Conservation (phyloP, 2,888 invertebrate genomes). For the Brachylomia viminalis region DNA sequence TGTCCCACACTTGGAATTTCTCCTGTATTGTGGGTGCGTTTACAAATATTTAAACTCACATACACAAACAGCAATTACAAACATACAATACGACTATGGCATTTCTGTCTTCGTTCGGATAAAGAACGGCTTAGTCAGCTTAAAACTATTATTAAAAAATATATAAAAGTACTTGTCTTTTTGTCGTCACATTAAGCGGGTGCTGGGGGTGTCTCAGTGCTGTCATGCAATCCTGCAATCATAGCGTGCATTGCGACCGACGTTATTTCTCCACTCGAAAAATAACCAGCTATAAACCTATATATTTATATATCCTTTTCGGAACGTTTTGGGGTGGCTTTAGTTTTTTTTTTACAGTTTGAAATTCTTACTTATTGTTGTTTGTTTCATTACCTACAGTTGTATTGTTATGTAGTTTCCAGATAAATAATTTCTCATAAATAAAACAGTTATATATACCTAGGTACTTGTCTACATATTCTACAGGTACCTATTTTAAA, state of each 20-base stretch:
- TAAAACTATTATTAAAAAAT: conserved; percentile 38
- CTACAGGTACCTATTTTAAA: conserved; percentile 6
- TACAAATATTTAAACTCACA: no score
- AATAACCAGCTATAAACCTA: conserved; percentile 51
- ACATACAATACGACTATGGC: not conserved
- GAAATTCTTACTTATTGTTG: not conserved
- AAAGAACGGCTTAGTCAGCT: conserved; percentile 19
- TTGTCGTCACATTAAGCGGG: conserved; percentile 68
- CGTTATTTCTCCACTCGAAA: conserved; percentile 70
- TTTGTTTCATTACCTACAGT: not conserved
- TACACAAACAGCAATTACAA: not conserved
- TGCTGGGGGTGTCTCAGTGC: conserved; percentile 70
- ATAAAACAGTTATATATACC: not conserved
- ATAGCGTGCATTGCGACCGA: conserved; percentile 75
- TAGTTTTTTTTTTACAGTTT: not conserved
- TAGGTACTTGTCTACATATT: not conserved
- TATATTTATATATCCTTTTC: conserved; percentile 34
- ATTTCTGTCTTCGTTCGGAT: not conserved
- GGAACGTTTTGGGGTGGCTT: conserved; percentile 32
- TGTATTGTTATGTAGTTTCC: not conserved
- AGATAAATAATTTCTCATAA: not conserved
- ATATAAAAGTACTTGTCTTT: conserved; percentile 59
- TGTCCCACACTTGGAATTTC: no score
- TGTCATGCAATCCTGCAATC: conserved; percentile 85
- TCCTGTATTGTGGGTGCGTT: no score